A percentile compares a stretch with the other conserved stretches of the same genome.
phyloP scores from a whole-genome alignment of 2,113 vertebrate genomes.

The Sclerurus mexicanus region DNA sequence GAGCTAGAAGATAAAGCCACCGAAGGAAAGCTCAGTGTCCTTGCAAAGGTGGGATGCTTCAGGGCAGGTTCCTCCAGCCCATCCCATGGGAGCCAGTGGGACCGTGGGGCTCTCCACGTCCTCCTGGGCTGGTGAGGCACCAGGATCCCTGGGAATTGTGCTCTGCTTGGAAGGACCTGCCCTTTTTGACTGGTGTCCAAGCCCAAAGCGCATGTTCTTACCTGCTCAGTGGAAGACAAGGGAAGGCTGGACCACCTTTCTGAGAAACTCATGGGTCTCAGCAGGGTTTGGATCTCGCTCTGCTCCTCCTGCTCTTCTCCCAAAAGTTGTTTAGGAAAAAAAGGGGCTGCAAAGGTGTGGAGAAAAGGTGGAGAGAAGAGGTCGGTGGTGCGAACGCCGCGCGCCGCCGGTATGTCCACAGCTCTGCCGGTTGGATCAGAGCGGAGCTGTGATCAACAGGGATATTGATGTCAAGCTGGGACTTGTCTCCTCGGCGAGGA shows the following conservation, averaged over 20 bases:
- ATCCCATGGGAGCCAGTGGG: neutral
- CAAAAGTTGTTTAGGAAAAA: neutral
- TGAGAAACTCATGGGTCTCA: neutral
- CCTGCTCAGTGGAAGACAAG: constrained; percentile 19
- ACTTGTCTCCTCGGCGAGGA: constrained; percentile 62
- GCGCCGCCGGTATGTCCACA: neutral
- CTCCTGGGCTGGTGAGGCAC: constrained; percentile 30
- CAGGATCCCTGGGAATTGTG: constrained; percentile 60
- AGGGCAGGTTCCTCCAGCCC: neutral
- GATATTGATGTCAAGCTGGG: constrained; percentile 57
- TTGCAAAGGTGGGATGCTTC: neutral
- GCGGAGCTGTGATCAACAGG: constrained; percentile 49
- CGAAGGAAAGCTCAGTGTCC: neutral
- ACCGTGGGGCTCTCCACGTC: neutral
- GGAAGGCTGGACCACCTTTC: constrained; percentile 10
- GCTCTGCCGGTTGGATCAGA: neutral
- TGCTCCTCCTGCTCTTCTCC: neutral
- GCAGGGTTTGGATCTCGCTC: neutral
- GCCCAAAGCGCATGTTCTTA: constrained; percentile 52
- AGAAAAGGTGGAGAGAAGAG: neutral
- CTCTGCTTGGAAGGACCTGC: constrained; percentile 52
- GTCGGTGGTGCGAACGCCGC: neutral
- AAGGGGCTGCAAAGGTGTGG: neutral
- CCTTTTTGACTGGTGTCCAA: constrained; percentile 64
- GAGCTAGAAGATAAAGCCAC: constrained; percentile 44